These are phyloP conservation scores for Semnopithecus entellus DNA, from an alignment of 2,113 vertebrate species.

Conservation along the genomic window DNA sequence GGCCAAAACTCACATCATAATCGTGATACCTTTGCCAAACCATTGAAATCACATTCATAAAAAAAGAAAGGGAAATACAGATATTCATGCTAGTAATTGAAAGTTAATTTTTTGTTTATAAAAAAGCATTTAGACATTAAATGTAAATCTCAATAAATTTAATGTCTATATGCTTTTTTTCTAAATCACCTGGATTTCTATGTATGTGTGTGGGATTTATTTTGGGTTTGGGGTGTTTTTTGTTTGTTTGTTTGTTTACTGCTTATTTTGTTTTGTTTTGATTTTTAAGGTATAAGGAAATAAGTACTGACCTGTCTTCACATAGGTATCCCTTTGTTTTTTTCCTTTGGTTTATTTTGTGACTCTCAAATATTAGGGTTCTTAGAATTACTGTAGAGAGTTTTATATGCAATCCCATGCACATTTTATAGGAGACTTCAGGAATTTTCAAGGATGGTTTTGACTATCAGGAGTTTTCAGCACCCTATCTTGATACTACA, in stretches of 20 bases:
- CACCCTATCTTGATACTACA: neutral
- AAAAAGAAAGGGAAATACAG: neutral
- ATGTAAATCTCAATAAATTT: neutral
- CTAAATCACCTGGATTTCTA: neutral
- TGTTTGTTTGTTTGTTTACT: neutral
- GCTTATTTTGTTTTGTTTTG: neutral
- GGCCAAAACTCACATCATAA: neutral
- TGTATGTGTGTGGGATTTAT: neutral
- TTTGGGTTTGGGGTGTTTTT: neutral
- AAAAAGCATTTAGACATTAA: neutral
- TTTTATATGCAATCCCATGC: neutral
- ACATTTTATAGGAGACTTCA: neutral
- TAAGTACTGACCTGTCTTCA: neutral
- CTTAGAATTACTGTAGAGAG: neutral
- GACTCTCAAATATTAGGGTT: neutral
- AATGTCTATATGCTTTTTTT: no score
- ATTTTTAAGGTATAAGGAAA: neutral
- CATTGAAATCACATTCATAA: neutral
- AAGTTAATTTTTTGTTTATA: neutral
- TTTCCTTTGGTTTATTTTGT: neutral
- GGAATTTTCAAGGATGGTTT: neutral
- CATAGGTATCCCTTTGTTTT: neutral
- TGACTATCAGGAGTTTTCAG: neutral
- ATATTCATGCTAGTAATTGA: neutral
- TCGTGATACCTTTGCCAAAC: neutral